These are phyloP conservation scores for Epistrophe grossulariae DNA, from an alignment of 2,888 invertebrate genomes.

Conservation along the genomic window DNA sequence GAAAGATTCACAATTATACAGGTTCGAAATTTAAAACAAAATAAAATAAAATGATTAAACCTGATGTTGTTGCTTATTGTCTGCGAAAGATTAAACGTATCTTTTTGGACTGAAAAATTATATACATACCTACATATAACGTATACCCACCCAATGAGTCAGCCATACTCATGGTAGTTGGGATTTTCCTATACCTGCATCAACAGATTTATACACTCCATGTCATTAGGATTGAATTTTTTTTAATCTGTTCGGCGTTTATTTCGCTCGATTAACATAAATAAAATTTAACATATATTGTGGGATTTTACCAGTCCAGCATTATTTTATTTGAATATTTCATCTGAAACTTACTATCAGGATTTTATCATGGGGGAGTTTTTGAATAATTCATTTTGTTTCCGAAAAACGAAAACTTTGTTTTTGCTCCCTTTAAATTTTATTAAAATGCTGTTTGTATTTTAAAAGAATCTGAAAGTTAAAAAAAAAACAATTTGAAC, in stretches of 20 bases:
- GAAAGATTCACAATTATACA: slow-evolving; percentile 48
- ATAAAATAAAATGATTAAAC: slow-evolving; percentile 51
- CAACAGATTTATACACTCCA: not conserved
- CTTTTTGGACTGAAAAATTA: slow-evolving; percentile 1
- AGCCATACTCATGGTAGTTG: slow-evolving; percentile 46
- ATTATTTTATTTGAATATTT: too few relatives aligned
- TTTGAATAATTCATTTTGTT: too few relatives aligned
- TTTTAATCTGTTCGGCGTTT: not conserved
- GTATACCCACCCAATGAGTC: slow-evolving; percentile 13
- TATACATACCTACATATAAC: not conserved
- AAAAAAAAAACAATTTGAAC: too few relatives aligned
- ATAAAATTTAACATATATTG: too few relatives aligned
- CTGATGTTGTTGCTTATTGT: slow-evolving; percentile 36
- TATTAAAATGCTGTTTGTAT: too few relatives aligned
- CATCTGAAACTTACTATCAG: too few relatives aligned
- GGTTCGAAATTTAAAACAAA: slow-evolving; percentile 54
- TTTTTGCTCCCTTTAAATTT: too few relatives aligned
- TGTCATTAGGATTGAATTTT: not conserved
- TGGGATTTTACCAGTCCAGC: too few relatives aligned
- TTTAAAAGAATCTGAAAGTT: too few relatives aligned
- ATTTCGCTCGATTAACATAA: too few relatives aligned
- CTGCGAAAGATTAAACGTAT: not conserved
- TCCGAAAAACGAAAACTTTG: too few relatives aligned
- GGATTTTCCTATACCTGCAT: slow-evolving; percentile 72
- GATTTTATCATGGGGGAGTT: too few relatives aligned